These are phyloP conservation scores for Ormyrus thymus DNA, from an alignment of 2,888 invertebrate genomes.

Conservation along the genomic window DNA sequence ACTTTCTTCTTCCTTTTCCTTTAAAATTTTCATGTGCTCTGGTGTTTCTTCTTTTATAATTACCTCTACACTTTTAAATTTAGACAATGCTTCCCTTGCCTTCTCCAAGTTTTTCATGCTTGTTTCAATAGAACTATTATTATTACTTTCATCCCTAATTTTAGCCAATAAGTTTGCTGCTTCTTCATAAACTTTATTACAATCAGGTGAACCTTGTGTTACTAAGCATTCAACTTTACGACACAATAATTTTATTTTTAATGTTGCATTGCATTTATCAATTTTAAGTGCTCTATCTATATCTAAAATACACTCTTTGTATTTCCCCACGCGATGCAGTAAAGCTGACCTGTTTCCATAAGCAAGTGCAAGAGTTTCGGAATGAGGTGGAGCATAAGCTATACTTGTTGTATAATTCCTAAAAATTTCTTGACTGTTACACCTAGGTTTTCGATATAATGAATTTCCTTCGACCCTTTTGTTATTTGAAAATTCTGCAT, in stretches of 20 bases:
- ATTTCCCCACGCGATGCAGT: constrained; percentile 80
- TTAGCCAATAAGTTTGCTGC: background rate
- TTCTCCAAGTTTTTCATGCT: background rate
- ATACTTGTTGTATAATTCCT: constrained; percentile 77
- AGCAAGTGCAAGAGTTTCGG: constrained; percentile 80
- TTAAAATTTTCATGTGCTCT: constrained; percentile 15
- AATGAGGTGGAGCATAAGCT: constrained; percentile 78
- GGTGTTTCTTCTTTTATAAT: constrained; percentile 5
- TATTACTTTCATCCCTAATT: background rate
- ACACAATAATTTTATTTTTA: constrained; percentile 79
- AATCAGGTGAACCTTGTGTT: constrained; percentile 54
- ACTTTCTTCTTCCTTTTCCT: constrained; percentile 73
- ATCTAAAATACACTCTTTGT: constrained; percentile 81
- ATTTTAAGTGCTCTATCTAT: constrained; percentile 79
- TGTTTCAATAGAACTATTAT: background rate
- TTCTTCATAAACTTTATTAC: constrained; percentile 22
- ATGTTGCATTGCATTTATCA: constrained; percentile 78
- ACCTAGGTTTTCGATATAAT: background rate
- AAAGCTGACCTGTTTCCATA: constrained; percentile 87
- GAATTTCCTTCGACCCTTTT: constrained; percentile 21
- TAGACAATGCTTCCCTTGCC: background rate
- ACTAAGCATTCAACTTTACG: constrained; percentile 77
- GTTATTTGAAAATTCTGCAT: background rate
- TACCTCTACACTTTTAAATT: background rate
- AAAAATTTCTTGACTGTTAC: background rate